Conservation (phyloP, 2,888 invertebrate species). For the Melikaiella ostensackeni region DNA sequence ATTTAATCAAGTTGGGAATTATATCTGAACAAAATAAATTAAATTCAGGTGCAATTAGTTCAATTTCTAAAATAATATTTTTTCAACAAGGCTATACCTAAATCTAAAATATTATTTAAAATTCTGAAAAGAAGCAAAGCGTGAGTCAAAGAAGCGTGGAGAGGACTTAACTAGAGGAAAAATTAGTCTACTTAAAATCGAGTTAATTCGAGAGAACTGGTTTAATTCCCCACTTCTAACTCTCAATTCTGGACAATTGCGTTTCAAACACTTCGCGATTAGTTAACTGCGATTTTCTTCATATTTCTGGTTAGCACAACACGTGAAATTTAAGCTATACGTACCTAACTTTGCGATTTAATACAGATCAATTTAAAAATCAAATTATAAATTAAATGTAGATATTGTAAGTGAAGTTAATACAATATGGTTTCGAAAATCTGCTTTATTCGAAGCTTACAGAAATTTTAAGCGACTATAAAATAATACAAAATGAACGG, state of each 20-base stretch:
- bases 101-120: conserved; percentile 9
- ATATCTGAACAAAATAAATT: background rate
- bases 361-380: background rate
- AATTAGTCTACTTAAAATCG: conserved; percentile 1
- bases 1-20: background rate
- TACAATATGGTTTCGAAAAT: background rate
- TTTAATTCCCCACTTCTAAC: background rate
- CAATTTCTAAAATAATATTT: background rate
- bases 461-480: background rate
- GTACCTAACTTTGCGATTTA: conserved; percentile 19
- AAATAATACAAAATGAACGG: conserved; percentile 2
- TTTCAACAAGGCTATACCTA: background rate
- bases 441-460: background rate
- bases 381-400: background rate
- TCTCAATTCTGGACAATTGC: background rate
- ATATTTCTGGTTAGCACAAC: conserved; percentile 6
- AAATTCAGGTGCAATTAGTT: background rate
- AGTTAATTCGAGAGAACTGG: conserved; percentile 9
- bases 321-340: conserved; percentile 10
- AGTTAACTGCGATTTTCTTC: background rate
- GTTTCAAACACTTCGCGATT: background rate
- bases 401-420: background rate
- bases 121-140: conserved; percentile 23
- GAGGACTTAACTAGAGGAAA: background rate
- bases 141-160: conserved; percentile 4